Evolutionary conservation across 2,113 vertebrate genomes (phyloP), one percentile per base, ranked within the genome.

Genomic region (Rhabdomys dilectus): DNA sequence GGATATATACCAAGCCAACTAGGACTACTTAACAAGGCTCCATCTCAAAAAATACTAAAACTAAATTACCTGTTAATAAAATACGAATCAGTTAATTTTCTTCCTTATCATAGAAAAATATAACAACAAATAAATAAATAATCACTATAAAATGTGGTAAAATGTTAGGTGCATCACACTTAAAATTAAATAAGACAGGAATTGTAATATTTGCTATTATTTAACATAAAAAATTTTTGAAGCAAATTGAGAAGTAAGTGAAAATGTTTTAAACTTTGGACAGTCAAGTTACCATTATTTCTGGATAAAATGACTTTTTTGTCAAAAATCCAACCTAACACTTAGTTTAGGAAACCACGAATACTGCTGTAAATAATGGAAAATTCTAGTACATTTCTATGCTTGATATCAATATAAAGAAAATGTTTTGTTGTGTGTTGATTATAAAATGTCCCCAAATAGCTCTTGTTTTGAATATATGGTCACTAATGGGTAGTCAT

Each of bases 381-480:
- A 16, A 78, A 84, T 82, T 89, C 89, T 90, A 87, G 53, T n/a
- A 87, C 13, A 77, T 96, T 94, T 96, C 36, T 72, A 24, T 58
- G n/a, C n/a, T 58, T 94, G 96, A 97, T 93, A 76, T 93, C 70
- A 93, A 87, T 56, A 89, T 92, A 82, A 36, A 87, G 56, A 80
- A 95, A 96, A 13, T 73, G 19, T 68, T 34, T 87, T 87, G 62
- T 66, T 86, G 16, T 36, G 1, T 51, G 42, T 51, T 48, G 42
- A 48, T 48, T 85, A 48, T 45, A 64, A 85, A 85, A 64, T 85
- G 16, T 64, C 8, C 8, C 1, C 26, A 29, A 45, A 34, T 31
- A 45, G 26, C 26, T 48, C 58, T 45, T 64, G 60, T 45, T 45
- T 85, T 85, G 26, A 85, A 85, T 45, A 64, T 29, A 29, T 45